These are phyloP conservation scores for Hirtodrosophila alboralis DNA, from an alignment of 2,888 invertebrate species.

Conservation along the genomic window DNA sequence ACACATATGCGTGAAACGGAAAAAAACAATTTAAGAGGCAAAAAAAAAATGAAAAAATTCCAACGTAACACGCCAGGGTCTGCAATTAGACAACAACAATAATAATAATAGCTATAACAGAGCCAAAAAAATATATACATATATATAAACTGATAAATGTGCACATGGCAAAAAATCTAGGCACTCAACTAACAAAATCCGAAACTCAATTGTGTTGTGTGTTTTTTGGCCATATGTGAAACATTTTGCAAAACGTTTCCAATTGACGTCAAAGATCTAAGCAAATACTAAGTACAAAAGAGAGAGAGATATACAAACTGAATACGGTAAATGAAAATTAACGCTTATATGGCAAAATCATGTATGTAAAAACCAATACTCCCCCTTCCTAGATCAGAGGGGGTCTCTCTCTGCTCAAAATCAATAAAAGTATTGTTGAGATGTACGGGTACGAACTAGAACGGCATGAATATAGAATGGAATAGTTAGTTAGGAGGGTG, in stretches of 20 bases:
- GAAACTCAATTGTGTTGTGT: conserved; percentile 37
- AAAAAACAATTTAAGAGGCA: conserved; percentile 42
- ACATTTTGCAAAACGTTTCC: conserved; percentile 36
- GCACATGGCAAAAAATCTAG: conserved; percentile 33
- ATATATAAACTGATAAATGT: conserved; percentile 25
- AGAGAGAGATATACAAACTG: no score
- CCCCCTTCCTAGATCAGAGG: conserved; percentile 2
- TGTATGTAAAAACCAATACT: not conserved
- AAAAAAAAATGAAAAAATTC: no score
- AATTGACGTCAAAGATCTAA: conserved; percentile 52
- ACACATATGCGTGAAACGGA: conserved; percentile 48
- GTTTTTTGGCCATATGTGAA: conserved; percentile 47
- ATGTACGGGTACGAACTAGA: conserved; percentile 19
- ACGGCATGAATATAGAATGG: conserved; percentile 14
- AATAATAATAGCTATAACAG: conserved; percentile 7
- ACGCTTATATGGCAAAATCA: conserved; percentile 62
- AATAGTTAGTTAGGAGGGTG: not conserved
- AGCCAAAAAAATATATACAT: not conserved
- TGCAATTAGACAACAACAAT: conserved; percentile 50
- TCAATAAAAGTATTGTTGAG: conserved; percentile 45
- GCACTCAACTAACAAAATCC: not conserved
- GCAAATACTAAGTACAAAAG: no score
- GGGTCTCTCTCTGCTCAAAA: conserved; percentile 19
- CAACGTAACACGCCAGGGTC: conserved; percentile 19
- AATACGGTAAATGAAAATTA: conserved; percentile 63